phyloP scores from a whole-genome alignment of 2,797 vertebrate species.

The Poecilia wingei region DNA sequence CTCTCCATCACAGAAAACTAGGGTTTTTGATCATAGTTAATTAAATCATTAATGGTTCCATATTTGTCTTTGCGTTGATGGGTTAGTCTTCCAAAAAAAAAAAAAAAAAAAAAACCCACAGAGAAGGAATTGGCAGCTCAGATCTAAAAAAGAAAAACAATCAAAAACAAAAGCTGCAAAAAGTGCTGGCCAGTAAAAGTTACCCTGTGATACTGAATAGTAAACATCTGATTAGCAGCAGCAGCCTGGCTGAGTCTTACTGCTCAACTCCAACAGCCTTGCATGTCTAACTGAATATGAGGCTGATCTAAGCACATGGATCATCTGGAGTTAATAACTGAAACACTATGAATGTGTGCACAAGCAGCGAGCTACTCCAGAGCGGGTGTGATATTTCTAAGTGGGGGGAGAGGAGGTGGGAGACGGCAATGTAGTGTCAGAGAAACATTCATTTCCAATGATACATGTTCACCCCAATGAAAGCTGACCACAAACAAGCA shows the following conservation, averaged over 20 bases:
- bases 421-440: background rate
- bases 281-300: background rate
- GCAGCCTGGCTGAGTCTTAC: background rate
- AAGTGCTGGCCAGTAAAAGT: background rate
- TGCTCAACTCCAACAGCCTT: background rate
- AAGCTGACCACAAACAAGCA: background rate
- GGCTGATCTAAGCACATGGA: background rate
- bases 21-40: background rate
- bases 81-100: background rate
- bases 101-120: background rate
- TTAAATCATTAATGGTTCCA: background rate
- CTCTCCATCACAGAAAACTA: no score
- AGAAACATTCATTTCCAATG: background rate
- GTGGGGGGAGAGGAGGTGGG: background rate
- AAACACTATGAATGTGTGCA: background rate
- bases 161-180: background rate
- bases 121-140: background rate
- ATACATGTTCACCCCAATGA: background rate
- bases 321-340: background rate
- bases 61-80: background rate
- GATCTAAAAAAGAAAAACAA: background rate
- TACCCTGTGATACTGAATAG: background rate
- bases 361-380: background rate
- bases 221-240: background rate
- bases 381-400: background rate